Base-by-base conservation (phyloP, 2,888 invertebrate genomes). In the Lordiphosa fenestrarum region DNA sequence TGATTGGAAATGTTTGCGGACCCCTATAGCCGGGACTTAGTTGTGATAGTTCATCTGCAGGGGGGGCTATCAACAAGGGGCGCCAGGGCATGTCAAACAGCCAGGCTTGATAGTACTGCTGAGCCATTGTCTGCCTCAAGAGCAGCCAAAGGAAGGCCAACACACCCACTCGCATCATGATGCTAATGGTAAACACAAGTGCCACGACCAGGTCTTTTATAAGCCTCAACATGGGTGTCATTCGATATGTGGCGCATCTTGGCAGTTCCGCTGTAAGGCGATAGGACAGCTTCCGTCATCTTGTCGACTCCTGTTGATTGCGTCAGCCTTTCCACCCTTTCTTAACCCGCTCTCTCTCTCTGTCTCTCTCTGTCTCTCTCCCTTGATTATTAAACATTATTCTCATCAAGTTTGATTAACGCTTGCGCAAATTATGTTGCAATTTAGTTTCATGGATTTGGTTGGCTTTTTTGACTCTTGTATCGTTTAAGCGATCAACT, bases 1-100 rank as follows among this genome's bases (percentile, higher is more conserved):
- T 35, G 6, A 21, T n/a, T 0, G 81, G 77, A 57, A 81, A 76
- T 10, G 49, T 65, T 33, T 76, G 75, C 1, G 75, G 74, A 12
- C 74, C 81, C 37, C 58, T 67, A 39, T 77, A 81, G 4, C 77
- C 74, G 12, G 64, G 53, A 42, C 75, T 81, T 1, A 73, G 46
- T 5, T 73, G 64, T 2, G 51, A 15, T 2, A 46, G 2, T 0
- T 10, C 4, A 37, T 47, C 4, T 3, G 41, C 13, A 15, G n/a
- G 10, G 5, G 60, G 6, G 6, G 21, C 49, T 6, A 59, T 38
- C 30, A 36, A 15, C 46, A 80, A 10, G 0, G 75, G 78, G 3
- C 65, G 71, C 78, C 82, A 82, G 10, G 70, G 62, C 65, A 66
- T 60, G 3, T 75, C 55, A 38, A 73, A 69, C 0, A 73, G 21